Evolutionary conservation across 1,140 invertebrate genomes (phyloP).

Genomic region (Andricus grossulariae): DNA sequence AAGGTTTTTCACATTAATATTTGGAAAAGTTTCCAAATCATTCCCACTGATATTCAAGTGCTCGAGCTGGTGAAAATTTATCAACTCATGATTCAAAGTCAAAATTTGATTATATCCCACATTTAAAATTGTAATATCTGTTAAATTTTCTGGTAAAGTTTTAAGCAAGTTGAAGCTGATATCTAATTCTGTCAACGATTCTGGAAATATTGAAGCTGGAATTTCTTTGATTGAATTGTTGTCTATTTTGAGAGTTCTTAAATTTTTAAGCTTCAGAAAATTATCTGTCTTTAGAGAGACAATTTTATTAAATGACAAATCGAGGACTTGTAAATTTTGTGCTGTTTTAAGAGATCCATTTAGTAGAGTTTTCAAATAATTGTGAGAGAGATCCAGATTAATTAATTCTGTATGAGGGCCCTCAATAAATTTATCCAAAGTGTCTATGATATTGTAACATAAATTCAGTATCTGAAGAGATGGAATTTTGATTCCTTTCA

Average conservation of each 20-base stretch:
- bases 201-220: no score
- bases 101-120: constrained; percentile 55
- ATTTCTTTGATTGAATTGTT: no score
- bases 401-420: constrained; percentile 43
- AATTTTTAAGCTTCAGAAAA: constrained; percentile 28
- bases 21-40: constrained; percentile 52
- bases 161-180: no score
- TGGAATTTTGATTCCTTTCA: constrained; percentile 11
- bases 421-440: constrained; percentile 44
- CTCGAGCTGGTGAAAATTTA: constrained; percentile 45
- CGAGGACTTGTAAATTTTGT: constrained; percentile 49
- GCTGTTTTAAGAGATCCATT: constrained; percentile 41
- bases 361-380: constrained; percentile 55
- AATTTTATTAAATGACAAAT: constrained; percentile 50
- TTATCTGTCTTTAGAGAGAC: constrained; percentile 25
- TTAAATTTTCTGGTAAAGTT: no score
- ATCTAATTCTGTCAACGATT: no score
- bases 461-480: constrained; percentile 56
- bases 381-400: constrained; percentile 59
- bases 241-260: not conserved
- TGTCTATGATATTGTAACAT: constrained; percentile 60
- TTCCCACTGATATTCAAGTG: constrained; percentile 65
- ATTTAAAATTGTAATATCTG: constrained; percentile 43
- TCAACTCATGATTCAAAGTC: constrained; percentile 41
- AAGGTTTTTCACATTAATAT: constrained; percentile 55